These are phyloP conservation scores for Dendrolimus pini DNA, from an alignment of 2,888 invertebrate species.

Conservation along the genomic window DNA sequence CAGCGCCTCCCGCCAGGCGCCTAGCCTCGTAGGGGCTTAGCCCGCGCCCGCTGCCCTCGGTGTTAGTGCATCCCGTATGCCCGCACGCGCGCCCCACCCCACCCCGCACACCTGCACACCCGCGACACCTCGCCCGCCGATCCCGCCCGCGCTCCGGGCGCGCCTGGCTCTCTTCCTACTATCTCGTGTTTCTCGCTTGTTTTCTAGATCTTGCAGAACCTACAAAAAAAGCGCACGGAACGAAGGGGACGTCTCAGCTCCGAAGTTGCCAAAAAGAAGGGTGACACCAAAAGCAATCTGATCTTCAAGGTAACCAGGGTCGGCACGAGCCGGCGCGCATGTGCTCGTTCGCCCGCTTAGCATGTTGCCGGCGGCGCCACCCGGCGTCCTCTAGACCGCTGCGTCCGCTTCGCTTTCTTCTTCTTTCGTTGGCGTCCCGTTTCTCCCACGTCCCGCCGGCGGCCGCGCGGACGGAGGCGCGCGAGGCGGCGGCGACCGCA, in stretches of 20 bases:
- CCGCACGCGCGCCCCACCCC: constrained; percentile 41
- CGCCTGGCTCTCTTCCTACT: constrained; percentile 81
- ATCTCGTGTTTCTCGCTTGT: constrained; percentile 92
- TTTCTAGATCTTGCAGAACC: constrained; percentile 99
- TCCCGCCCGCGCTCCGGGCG: constrained; percentile 58
- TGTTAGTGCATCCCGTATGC: constrained; percentile 69
- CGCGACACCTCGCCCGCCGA: constrained; percentile 49
- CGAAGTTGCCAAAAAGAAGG: constrained; percentile 94
- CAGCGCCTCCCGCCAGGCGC: constrained; percentile 39
- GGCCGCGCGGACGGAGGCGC: constrained; percentile 56
- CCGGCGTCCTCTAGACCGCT: constrained; percentile 68
- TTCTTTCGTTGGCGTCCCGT: constrained; percentile 66
- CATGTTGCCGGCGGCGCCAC: constrained; percentile 67
- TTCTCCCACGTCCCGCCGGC: constrained; percentile 59
- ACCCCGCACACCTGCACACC: constrained; percentile 35
- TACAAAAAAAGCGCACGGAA: constrained; percentile 99
- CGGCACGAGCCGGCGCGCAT: constrained; percentile 75
- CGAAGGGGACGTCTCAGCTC: constrained; percentile 97
- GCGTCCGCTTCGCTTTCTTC: constrained; percentile 71
- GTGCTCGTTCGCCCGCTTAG: constrained; percentile 76
- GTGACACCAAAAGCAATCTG: constrained; percentile 97
- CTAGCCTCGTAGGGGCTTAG: constrained; percentile 60
- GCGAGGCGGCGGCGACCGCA: constrained; percentile 43
- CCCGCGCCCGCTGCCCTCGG: constrained; percentile 59
- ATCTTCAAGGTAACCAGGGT: constrained; percentile 97